A percentile compares a stretch with the other conserved stretches of the same genome.
phyloP scores from a whole-genome alignment of 2,113 vertebrate species.

The Clinocottus analis region DNA sequence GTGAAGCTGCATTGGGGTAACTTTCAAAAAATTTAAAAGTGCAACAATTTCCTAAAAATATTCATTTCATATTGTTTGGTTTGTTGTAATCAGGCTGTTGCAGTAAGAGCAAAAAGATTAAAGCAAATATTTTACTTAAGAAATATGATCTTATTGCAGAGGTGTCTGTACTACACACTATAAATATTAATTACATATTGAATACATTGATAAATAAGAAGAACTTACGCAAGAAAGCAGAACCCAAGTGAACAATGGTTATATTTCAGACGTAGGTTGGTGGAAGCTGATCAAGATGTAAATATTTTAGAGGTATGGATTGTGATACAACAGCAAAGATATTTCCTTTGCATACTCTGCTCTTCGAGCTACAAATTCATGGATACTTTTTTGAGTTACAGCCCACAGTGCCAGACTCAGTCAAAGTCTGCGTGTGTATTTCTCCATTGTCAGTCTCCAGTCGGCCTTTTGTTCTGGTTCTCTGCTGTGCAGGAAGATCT shows the following conservation, averaged over 20 bases:
- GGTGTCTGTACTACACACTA: background rate
- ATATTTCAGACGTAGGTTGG: background rate
- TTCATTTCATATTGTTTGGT: background rate
- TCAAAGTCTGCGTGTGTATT: conserved; percentile 37
- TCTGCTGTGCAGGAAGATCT: conserved; percentile 58
- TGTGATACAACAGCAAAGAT: background rate
- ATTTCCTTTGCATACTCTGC: conserved; percentile 1
- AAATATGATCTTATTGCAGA: background rate
- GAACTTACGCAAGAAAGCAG: background rate
- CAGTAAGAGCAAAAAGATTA: background rate
- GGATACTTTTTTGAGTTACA: conserved; percentile 61
- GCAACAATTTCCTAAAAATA: background rate
- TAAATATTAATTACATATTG: background rate
- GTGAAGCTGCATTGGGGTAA: background rate
- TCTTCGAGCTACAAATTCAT: conserved; percentile 23
- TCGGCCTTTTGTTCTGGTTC: conserved; percentile 61
- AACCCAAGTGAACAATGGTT: background rate
- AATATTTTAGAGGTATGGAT: background rate
- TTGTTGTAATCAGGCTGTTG: no score
- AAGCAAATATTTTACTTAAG: background rate
- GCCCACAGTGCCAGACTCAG: conserved; percentile 39
- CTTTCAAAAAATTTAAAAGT: background rate
- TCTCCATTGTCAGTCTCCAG: conserved; percentile 57
- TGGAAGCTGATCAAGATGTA: background rate
- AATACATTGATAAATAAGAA: background rate